Evolutionary conservation across 2,888 invertebrate genomes (phyloP), one percentile per base, ranked within the genome.

Genomic region (Troides oblongomaculatus): DNA sequence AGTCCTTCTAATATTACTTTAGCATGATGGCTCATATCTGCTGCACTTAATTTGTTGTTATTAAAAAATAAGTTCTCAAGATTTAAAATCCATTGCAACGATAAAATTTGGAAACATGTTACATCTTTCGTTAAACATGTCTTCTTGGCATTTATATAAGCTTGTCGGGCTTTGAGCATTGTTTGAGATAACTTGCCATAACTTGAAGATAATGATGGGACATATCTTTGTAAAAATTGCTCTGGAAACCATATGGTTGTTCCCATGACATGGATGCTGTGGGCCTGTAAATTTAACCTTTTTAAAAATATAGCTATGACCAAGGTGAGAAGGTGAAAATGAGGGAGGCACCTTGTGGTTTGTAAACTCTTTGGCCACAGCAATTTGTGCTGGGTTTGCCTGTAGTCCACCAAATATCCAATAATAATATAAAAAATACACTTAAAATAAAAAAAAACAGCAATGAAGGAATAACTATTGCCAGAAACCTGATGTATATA

Each of bases 171-270:
- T 77, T 92, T 93, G 0, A 88, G 77, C 82, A 93, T 89, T 59
- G 77, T 81, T 78, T 92, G 91, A 18, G 87, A 82, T 71, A 91
- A 77, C 79, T 92, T 93, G 43, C 84, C 86, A 84, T 93, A 86
- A 85, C 87, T 84, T 85, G 93, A 85, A 87, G 93, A 83, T 86
- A 94, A 82, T 76, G 95, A 86, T 76, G 94, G 91, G 73, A 94
- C 89, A 84, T 95, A 94, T 75, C 94, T 94, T 62, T 93, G 87
- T 5, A 99, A 92, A 87, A 98, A 99, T 76, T 94, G 94, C 82
- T 96, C 96, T 0, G 98, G 97, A 79, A 96, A 95, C 97, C 98
- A 99, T 67, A 97, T 85, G 21, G 96, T 93, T 80, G 96, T 96
- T 1, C 97, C 97, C 70, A 95, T 93, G 50, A 99, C 87, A 62